Evolutionary conservation across 2,888 invertebrate species (phyloP).

Genomic region (Pseudanteris insignis): DNA sequence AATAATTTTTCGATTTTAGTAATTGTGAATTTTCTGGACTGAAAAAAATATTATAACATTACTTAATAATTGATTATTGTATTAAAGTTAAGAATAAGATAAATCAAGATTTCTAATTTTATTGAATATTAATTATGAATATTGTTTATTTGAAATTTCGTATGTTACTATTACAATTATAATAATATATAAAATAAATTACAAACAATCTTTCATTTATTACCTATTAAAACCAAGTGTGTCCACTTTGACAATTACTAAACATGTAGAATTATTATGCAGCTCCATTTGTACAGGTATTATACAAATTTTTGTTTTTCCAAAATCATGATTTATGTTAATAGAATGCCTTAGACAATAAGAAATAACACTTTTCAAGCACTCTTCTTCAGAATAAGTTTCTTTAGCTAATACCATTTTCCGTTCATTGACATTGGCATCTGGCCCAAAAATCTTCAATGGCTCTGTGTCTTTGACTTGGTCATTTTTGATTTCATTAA

Average conservation of each 20-base stretch:
- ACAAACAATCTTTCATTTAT: too few species aligned
- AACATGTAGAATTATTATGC: conserved; percentile 73
- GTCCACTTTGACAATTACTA: conserved; percentile 72
- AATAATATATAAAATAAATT: too few species aligned
- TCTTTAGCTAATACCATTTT: conserved; percentile 45
- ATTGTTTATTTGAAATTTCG: too few species aligned
- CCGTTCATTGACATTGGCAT: conserved; percentile 64
- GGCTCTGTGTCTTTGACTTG: conserved; percentile 57
- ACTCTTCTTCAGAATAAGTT: conserved; percentile 53
- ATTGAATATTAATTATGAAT: too few species aligned
- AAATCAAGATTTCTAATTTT: too few species aligned
- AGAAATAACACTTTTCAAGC: conserved; percentile 55
- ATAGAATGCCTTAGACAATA: conserved; percentile 54
- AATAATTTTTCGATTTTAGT: conserved; percentile 64
- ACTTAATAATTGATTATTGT: background rate
- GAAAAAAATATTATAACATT: conserved; percentile 39
- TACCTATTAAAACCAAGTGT: conserved; percentile 71
- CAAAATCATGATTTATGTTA: conserved; percentile 73
- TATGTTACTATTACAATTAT: too few species aligned
- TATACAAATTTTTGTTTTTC: conserved; percentile 71
- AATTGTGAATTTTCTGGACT: conserved; percentile 60
- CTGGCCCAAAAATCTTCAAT: conserved; percentile 63
- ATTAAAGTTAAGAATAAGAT: too few species aligned
- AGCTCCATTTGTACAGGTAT: conserved; percentile 75
- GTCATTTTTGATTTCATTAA: conserved; percentile 57